Evolutionary conservation across 2,797 vertebrate species (phyloP).

Genomic region (Sarcophilus harrisii): DNA sequence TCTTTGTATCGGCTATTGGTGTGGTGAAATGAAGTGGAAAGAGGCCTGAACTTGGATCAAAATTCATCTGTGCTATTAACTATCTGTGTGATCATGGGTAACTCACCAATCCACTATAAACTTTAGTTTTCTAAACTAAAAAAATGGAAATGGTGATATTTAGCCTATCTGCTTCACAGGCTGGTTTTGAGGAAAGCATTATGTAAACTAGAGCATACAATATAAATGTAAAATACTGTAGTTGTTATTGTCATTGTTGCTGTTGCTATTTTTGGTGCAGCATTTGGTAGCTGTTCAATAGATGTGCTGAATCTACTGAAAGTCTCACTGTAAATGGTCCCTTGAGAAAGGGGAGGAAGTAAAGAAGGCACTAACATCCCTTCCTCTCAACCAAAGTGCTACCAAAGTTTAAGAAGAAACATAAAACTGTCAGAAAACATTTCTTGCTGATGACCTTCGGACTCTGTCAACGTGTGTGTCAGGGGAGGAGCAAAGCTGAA

Average conservation of each 20-base stretch:
- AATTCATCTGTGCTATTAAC: neutral
- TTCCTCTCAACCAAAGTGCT: conserved; percentile 49
- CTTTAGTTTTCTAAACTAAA: neutral
- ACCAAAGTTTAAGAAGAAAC: conserved; percentile 24
- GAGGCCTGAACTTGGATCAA: neutral
- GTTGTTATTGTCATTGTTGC: neutral
- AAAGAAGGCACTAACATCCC: neutral
- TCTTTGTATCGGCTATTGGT: neutral
- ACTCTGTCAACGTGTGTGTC: conserved; percentile 73
- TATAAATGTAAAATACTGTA: neutral
- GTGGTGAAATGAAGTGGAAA: neutral
- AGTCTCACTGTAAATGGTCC: conserved; percentile 35
- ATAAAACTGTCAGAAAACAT: conserved; percentile 72
- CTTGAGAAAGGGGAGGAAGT: conserved; percentile 27
- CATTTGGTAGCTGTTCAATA: neutral
- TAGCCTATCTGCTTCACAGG: neutral
- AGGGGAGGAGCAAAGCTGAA: conserved; percentile 67
- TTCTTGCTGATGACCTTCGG: conserved; percentile 70
- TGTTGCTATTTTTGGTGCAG: neutral
- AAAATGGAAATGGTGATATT: neutral
- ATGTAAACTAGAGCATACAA: neutral
- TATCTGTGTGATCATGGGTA: neutral
- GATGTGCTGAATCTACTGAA: conserved; percentile 46
- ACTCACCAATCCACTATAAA: neutral
- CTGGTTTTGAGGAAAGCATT: neutral